Evolutionary conservation across 2,888 invertebrate genomes (phyloP), one percentile per base, ranked within the genome.

Genomic region (Ornithoptera alexandrae): DNA sequence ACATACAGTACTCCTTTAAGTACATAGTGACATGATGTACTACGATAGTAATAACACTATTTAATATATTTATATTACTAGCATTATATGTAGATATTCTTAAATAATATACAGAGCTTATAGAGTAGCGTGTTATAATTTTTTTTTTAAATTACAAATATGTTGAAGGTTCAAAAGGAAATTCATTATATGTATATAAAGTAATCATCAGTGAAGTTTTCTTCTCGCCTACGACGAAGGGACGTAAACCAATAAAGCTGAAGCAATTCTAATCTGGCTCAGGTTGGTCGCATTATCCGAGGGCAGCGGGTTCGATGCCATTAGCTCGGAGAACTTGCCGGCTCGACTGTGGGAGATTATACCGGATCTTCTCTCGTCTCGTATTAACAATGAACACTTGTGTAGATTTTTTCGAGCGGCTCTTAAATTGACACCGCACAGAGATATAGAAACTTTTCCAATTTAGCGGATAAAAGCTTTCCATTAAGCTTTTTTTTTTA

Each of bases 221-320:
- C 64, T 72, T 63, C 58, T 56, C 56, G 42, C 61, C 42, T 46
- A 36, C 58, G 63, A 62, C 60, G 60, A 60, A 71, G 67, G 68
- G 64, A 64, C 63, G 66, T 65, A 72, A 72, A 71, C 74, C 75
- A 74, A 76, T 76, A 75, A 74, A 74, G 74, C 75, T 73, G 63
- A 69, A 69, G 64, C 71, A 70, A 71, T 61, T 67, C 72, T 75
- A 76, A 75, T 76, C 76, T 72, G 70, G 65, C 69, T 71, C 69
- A 64, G 62, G 69, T 69, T 62, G 69, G 71, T 62, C 56, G 61
- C 56, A 73, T 72, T 73, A 73, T 64, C 60, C 59, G 61, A 36
- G 63, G 67, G 68, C 68, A 72, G 71, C 69, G 65, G 68, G 69
- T 69, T 67, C 71, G 71, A 69, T 64, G 57, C 69, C 72, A 65